Conservation (phyloP, 2,797 vertebrate species). For the Mionectes olivaceus region DNA sequence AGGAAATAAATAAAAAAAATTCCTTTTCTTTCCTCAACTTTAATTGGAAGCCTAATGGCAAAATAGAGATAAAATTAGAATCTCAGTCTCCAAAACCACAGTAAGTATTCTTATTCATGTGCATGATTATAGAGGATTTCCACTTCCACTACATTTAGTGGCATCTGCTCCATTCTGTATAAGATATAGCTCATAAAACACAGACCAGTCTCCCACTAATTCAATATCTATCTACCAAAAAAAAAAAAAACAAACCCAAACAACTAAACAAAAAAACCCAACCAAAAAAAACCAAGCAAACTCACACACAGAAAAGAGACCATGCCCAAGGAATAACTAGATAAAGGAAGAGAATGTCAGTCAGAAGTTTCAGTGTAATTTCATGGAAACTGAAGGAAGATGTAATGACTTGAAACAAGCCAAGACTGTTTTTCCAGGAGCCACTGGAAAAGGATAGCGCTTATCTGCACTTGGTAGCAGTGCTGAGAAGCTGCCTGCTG, state of each 20-base stretch:
- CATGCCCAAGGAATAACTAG: not conserved
- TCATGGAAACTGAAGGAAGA: not conserved
- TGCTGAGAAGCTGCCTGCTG: not conserved
- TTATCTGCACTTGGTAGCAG: not conserved
- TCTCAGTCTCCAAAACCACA: not conserved
- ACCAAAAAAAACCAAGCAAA: too few species aligned
- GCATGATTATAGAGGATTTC: not conserved
- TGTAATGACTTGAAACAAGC: not conserved
- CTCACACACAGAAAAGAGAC: not conserved
- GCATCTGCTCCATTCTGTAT: not conserved
- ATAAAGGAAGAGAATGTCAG: not conserved
- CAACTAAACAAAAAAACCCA: too few species aligned
- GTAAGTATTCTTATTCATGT: not conserved
- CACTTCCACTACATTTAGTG: not conserved
- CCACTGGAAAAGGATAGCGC: not conserved
- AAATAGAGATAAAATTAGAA: not conserved
- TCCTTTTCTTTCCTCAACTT: accelerated
- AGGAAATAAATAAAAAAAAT: not conserved
- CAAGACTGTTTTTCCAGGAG: not conserved
- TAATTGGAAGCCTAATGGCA: not conserved
- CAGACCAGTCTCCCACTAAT: not conserved
- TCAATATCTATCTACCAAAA: not conserved
- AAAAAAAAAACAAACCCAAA: not conserved
- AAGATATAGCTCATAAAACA: not conserved
- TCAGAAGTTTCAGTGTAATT: not conserved